Base-by-base conservation (phyloP, 2,797 vertebrate species). In the Poeciliopsis infans region DNA sequence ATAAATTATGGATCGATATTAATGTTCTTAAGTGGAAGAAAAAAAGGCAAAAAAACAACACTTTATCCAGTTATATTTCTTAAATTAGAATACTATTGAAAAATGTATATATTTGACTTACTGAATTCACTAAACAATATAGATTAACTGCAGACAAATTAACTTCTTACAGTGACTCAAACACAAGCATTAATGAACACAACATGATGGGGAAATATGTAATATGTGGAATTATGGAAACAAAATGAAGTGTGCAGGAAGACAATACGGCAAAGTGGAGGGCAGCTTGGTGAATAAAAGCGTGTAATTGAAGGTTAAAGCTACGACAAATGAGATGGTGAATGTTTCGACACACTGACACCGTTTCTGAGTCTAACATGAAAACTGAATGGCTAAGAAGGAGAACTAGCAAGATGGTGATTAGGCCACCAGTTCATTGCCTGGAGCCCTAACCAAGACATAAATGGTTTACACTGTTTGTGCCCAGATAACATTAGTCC, bases 281-380 rank as follows among this genome's bases (percentile, higher is more conserved):
- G n/a, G 16, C 20, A 57, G 47, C 23, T 36, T 43, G 43, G 20
- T 36, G 70, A 53, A 57, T 72, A 69, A 69, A 33, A 33, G 28
- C 0, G 1, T 53, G 51, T 80, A 41, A 70, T 87, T 89, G 82
- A 89, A 85, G 86, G 84, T 89, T 80, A 88, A 47, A 57, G 69
- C 80, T 79, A 72, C 76, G 74, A 75, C 51, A 36, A 45, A 45
- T 85, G 79, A 85, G 81, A 85, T 86, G 87, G 90, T 61, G 78
- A 79, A 68, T 69, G 76, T 51, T 72, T 78, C 61, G 83, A 85
- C 91, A 88, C 88, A 91, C 74, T 93, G 89, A 92, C 91, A 87
- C 81, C 83, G 2, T 89, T 94, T 79, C 28, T 11, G 25, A 49
- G 20, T 77, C 20, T n/a, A 74, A 46, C 46, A 46, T 75, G 68